Base-by-base conservation (phyloP, 1,140 invertebrate genomes). In the Heliconius hermathena region DNA sequence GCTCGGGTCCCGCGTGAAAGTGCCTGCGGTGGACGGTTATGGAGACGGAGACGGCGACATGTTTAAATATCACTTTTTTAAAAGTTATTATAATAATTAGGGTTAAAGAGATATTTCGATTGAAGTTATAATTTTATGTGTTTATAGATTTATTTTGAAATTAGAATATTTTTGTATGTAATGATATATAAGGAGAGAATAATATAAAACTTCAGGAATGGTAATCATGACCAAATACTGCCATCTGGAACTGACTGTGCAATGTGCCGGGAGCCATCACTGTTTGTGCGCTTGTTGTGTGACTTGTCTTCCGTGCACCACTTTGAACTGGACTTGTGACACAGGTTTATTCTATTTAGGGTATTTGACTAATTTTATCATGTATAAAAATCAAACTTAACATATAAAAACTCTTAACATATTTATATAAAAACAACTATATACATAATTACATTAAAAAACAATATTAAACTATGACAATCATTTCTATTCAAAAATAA, bases 91-190 rank as follows among this genome's bases (percentile, higher is more conserved):
- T 71, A 81, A 82, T 81, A 84, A 84, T 81, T 84, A 84, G 79
- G 82, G 82, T 82, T 78, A 81, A 84, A 82, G 75, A 81, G 80
- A 82, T 79, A 79, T 84, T 81, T 75, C 77, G 80, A 81, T 81
- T 79, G 83, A 84, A 77, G 78, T 84, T 84, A 84, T 84, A 78
- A 84, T 84, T 81, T 82, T 82, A 81, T 81, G 83, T 74, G 81
- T 84, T 84, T 76, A 86, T 81, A 82, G 82, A 79, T 86, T 85
- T 86, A 86, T 84, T 84, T 81, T 78, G 74, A 81, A 81, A 81
- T 86, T 82, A 83, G 76, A 85, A 82, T 82, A 84, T 80, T 80
- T 84, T 84, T 83, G 81, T 80, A 82, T 76, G 76, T 79, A 84
- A 82, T 71, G 71, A 73, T 84, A 81, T 74, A 78, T 83, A 81